Conservation (phyloP, 2,113 vertebrate species). For the Leucoraja erinaceus region DNA sequence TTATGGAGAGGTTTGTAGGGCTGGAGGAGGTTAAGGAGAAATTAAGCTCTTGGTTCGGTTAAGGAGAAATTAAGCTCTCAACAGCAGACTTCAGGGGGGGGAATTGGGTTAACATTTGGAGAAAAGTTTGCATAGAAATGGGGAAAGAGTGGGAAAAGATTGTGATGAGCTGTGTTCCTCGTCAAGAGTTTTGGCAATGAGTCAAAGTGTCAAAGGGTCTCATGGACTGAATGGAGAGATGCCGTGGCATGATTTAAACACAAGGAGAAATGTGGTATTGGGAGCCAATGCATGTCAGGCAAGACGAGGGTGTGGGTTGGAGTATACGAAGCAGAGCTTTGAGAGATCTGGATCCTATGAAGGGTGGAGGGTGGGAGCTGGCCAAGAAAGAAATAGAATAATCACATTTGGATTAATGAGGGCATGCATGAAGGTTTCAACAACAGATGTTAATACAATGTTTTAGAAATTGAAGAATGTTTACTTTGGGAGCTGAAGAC, state of each 20-base stretch:
- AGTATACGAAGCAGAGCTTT: not conserved
- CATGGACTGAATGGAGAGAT: not conserved
- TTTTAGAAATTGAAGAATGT: conserved; percentile 14
- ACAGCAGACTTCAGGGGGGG: not conserved
- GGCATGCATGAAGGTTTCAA: not conserved
- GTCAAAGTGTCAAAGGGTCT: not conserved
- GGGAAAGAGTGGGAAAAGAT: not conserved
- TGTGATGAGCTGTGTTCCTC: not conserved
- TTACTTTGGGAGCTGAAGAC: not conserved
- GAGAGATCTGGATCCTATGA: not conserved
- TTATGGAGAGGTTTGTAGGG: not conserved
- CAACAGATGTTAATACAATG: not conserved
- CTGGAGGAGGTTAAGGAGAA: not conserved
- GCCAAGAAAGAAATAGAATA: not conserved
- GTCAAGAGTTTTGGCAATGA: not conserved
- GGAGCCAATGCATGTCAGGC: not conserved
- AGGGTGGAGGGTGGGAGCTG: not conserved
- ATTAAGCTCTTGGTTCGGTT: not conserved
- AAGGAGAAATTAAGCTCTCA: not conserved
- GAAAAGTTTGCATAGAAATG: not conserved
- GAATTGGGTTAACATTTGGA: not conserved
- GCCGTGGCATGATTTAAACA: not conserved
- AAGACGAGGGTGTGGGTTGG: not conserved
- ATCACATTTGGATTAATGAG: not conserved
- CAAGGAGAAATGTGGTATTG: not conserved